Conservation (phyloP, 2,113 vertebrate genomes). For the Aptenodytes forsteri region DNA sequence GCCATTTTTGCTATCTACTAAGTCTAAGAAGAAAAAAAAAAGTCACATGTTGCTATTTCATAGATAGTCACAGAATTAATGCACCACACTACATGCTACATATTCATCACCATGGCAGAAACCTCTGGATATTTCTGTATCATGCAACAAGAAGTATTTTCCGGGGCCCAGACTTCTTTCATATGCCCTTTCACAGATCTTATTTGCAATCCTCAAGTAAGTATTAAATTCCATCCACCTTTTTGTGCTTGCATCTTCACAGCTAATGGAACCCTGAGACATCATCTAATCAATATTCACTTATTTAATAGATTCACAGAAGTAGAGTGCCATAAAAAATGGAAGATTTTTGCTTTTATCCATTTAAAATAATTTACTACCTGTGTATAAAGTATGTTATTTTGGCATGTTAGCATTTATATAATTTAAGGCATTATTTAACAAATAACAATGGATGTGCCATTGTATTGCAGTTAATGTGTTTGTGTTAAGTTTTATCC, state of each 20-base stretch:
- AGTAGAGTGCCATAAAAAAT: background rate
- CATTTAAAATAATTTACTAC: slow-evolving; percentile 40
- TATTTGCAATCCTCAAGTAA: background rate
- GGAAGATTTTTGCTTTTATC: slow-evolving; percentile 37
- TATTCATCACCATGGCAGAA: background rate
- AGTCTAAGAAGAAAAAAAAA: background rate
- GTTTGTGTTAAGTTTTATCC: too few relatives aligned
- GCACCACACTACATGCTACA: background rate
- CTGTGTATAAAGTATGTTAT: slow-evolving; percentile 17
- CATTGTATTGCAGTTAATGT: too few relatives aligned
- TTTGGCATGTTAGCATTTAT: too few relatives aligned
- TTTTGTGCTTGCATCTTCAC: background rate
- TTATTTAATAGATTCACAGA: slow-evolving; percentile 22
- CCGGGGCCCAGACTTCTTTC: background rate
- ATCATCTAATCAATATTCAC: slow-evolving; percentile 37
- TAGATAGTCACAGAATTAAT: background rate
- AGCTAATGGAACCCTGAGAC: slow-evolving; percentile 19
- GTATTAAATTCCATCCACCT: background rate
- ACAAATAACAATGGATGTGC: too few relatives aligned
- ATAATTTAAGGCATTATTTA: too few relatives aligned
- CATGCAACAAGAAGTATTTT: background rate
- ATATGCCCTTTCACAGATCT: background rate
- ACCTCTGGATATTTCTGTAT: background rate
- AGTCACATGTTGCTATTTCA: background rate
- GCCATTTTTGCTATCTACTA: background rate